These are phyloP conservation scores for Peromyscus californicus DNA, from an alignment of 2,113 vertebrate species.

Conservation along the genomic window DNA sequence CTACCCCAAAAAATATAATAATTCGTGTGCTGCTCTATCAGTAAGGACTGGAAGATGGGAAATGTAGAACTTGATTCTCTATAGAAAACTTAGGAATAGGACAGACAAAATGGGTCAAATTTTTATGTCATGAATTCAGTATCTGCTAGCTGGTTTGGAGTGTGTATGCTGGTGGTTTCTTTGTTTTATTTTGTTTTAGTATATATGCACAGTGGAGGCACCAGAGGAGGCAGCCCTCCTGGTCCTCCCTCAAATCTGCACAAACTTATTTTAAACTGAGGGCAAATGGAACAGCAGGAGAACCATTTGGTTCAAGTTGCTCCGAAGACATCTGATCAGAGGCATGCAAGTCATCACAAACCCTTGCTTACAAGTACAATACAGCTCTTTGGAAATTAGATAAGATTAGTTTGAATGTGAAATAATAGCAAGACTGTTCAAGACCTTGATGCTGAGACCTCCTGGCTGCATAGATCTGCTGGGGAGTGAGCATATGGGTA, in stretches of 20 bases:
- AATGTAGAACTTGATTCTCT: background rate
- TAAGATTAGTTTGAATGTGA: conserved; percentile 18
- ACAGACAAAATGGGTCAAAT: background rate
- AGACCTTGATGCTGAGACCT: background rate
- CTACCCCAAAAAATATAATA: background rate
- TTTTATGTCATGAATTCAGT: conserved; percentile 11
- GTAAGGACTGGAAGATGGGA: background rate
- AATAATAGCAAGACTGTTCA: conserved; percentile 11
- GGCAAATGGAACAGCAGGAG: background rate
- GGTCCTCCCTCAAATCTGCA: background rate
- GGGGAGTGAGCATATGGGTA: background rate
- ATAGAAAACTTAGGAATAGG: background rate
- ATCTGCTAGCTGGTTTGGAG: background rate
- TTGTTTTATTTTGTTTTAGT: background rate
- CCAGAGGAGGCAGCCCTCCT: background rate
- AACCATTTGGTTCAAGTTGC: conserved; percentile 8
- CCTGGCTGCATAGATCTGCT: background rate
- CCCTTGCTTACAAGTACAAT: background rate
- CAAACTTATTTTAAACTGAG: background rate
- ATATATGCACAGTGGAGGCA: background rate
- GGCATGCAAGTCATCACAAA: background rate
- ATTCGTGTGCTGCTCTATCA: background rate
- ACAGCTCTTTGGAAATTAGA: conserved; percentile 54
- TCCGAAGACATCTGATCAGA: conserved; percentile 38
- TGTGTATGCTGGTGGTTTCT: background rate